Base-by-base conservation (phyloP, 53 echinoderm and acorn worm genomes). In the Holothuria scabra region DNA sequence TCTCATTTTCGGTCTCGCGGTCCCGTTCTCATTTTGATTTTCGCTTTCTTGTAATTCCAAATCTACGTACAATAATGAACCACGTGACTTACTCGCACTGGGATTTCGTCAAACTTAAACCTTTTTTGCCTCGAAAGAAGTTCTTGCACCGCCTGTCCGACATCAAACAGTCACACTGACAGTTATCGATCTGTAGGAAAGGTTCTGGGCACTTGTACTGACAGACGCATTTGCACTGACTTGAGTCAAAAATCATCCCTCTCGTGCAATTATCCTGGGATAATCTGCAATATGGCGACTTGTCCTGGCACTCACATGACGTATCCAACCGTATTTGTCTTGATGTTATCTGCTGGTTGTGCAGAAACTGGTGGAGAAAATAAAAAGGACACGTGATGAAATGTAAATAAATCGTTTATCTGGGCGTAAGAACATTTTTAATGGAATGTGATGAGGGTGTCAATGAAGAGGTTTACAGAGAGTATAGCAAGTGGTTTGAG, bases 131-230 rank as follows among this genome's bases (percentile, higher is more conserved):
- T 28, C 91, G 88, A 48, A 84, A 86, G 81, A 93, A 88, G 68
- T 90, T 93, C 89, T 95, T 95, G 70, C 95, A 95, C 14, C 67
- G 64, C 25, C 89, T 85, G 85, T 95, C 90, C 29, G 71, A 80
- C 85, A 87, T 91, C 20, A 95, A 85, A 23, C 95, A 95, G 46
- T 95, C 95, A 26, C 95, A 95, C 16, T 86, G 87, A 67, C 95
- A 95, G 21, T 71, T 89, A 25, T 80, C 84, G 80, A 93, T 91
- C 87, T 88, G 90, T 25, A 95, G 65, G 87, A 95, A 95, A 10
- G 93, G 91, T 83, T 90, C 86, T 31, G 95, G 95, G 58, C 95
- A 95, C 52, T 74, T 61, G 38, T 89, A 59, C 28, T 87, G 87
- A 25, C 95, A 95, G 59, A 82, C 84, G 85, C 95, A 95, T 67